Base-by-base conservation (phyloP, 2,797 vertebrate species). In the Garrulus glandarius region DNA sequence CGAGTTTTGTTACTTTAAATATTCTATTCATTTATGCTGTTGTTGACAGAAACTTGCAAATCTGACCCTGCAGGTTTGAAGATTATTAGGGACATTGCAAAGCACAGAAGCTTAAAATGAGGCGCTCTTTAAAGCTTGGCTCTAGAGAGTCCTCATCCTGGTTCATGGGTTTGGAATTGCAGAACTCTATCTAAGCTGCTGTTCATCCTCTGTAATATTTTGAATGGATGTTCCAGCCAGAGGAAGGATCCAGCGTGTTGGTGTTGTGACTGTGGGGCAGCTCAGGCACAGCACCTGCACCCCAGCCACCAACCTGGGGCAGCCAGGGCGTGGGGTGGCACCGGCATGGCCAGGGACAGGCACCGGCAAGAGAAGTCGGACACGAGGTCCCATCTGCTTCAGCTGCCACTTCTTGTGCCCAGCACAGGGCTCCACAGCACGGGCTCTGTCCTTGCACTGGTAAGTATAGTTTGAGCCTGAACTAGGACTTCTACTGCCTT, bases 41-140 rank as follows among this genome's bases (percentile, higher is more conserved):
- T 75, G 60, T 67, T 83, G 87, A 70, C 87, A 77, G 71, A 72
- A 52, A 56, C 64, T 76, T 78, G 77, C 74, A 93, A 74, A 64
- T 50, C 39, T 14, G 56, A 85, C 72, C 80, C 77, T 57, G 16
- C 53, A 61, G 85, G 72, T 68, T 60, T 32, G 52, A 27, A 6
- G 44, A 52, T 68, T 67, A 75, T 68, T 50, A 43, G 69, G 61
- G 65, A 71, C 26, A 5, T 67, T 61, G 29, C 46, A 53, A 75
- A 75, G 64, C 7, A 1, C 49, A 36, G 24, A 68, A 59, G 59
- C 50, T 39, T 80, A 29, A 64, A 70, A 65, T 15, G 23, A 64
- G 57, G 14, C n/a, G 15, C 44, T 85, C 46, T 74, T 56, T 53
- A 75, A 74, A 89, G 53, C 56, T 21, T 17, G 13, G 34, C 86